A percentile compares a stretch with the other conserved stretches of the same genome.
phyloP scores from a whole-genome alignment of 2,113 vertebrate genomes.

The Hystrix cristata region DNA sequence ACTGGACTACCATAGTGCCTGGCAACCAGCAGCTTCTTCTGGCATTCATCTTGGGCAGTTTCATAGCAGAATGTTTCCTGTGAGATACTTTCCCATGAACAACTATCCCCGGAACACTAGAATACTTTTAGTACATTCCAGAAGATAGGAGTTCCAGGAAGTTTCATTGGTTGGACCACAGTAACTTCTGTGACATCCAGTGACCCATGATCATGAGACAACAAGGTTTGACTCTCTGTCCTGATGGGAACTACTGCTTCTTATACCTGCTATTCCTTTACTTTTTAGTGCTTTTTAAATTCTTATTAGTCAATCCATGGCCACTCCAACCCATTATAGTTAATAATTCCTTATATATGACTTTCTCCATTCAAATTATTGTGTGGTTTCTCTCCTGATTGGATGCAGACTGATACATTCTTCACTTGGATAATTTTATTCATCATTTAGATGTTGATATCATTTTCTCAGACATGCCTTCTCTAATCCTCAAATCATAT shows the following conservation, averaged over 20 bases:
- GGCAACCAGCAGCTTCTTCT: neutral
- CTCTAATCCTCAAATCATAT: neutral
- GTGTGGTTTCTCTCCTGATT: neutral
- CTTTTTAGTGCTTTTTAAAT: neutral
- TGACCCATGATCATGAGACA: neutral
- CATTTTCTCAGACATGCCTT: neutral
- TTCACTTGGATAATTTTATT: neutral
- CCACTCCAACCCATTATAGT: neutral
- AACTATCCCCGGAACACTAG: neutral
- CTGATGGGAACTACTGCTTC: neutral
- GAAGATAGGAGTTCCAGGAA: neutral
- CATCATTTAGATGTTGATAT: neutral
- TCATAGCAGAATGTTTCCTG: neutral
- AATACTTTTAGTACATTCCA: neutral
- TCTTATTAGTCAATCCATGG: neutral
- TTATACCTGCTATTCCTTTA: neutral
- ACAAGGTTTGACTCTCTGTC: neutral
- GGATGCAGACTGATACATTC: neutral
- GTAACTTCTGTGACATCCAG: neutral
- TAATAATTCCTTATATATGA: neutral
- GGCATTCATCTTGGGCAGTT: neutral
- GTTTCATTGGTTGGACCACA: neutral
- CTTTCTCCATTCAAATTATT: neutral
- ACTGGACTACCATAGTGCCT: neutral
- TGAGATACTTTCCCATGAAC: neutral